Conservation (phyloP, 2,888 invertebrate genomes). For the Phorcus lineatus region DNA sequence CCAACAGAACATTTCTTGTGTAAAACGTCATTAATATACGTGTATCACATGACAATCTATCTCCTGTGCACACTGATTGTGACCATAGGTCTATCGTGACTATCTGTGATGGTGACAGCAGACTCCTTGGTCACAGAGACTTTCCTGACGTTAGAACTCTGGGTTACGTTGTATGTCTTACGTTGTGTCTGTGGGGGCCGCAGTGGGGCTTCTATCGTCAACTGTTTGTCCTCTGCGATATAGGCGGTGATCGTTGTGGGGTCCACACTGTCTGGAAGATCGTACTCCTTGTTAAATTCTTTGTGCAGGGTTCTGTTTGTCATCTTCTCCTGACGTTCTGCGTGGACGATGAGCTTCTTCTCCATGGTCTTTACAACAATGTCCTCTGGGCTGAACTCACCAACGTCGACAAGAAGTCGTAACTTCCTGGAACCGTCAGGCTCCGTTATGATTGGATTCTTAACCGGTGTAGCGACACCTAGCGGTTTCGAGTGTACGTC, state of each 20-base stretch:
- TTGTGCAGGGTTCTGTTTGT: slow-evolving; percentile 71
- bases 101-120: slow-evolving; percentile 65
- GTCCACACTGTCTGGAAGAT: slow-evolving; percentile 73
- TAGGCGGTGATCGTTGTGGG: slow-evolving; percentile 72
- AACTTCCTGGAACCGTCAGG: slow-evolving; percentile 68
- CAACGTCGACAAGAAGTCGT: slow-evolving; percentile 69
- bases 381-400: slow-evolving; percentile 74
- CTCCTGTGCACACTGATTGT: slow-evolving; percentile 68
- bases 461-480: slow-evolving; percentile 63
- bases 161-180: slow-evolving; percentile 61
- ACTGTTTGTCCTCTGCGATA: slow-evolving; percentile 71
- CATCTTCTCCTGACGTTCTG: slow-evolving; percentile 72
- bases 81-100: slow-evolving; percentile 64
- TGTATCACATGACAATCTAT: slow-evolving; percentile 35
- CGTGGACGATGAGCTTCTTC: slow-evolving; percentile 71
- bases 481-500: slow-evolving; percentile 47
- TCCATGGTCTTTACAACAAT: slow-evolving; percentile 74
- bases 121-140: slow-evolving; percentile 69
- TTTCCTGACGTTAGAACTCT: slow-evolving; percentile 66
- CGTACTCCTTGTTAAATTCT: slow-evolving; percentile 75
- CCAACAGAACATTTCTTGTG: background rate
- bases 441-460: slow-evolving; percentile 70
- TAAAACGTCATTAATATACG: slow-evolving; percentile 4
- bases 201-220: slow-evolving; percentile 75
- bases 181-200: slow-evolving; percentile 54